Conservation (phyloP, 2,797 vertebrate genomes). For the Rhinogobio ventralis region DNA sequence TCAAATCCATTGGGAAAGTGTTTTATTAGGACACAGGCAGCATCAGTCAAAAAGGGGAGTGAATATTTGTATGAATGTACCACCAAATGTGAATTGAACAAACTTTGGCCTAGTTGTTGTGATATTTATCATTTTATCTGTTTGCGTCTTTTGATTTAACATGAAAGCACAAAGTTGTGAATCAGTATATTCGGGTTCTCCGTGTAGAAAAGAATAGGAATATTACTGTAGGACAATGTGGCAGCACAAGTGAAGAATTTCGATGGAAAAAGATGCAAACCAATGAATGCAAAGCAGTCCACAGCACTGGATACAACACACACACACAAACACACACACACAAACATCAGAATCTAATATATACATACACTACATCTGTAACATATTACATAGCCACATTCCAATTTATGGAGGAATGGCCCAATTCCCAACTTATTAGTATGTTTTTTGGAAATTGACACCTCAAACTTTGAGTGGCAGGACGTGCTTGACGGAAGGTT, state of each 20-base stretch:
- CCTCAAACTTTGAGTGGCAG: not conserved
- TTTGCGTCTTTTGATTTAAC: slow-evolving; percentile 35
- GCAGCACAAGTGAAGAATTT: slow-evolving; percentile 44
- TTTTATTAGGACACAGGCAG: slow-evolving; percentile 19
- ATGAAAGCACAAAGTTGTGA: slow-evolving; percentile 73
- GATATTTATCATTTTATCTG: slow-evolving; percentile 48
- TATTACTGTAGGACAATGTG: slow-evolving; percentile 26
- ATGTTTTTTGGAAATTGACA: not conserved
- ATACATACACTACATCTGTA: slow-evolving; percentile 5
- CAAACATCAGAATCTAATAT: not conserved
- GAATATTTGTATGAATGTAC: slow-evolving; percentile 76
- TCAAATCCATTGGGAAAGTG: slow-evolving; percentile 9
- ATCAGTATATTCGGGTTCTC: slow-evolving; percentile 26
- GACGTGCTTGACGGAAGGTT: not conserved
- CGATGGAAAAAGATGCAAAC: slow-evolving; percentile 26
- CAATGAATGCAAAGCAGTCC: slow-evolving; percentile 29
- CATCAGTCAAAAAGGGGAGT: slow-evolving; percentile 35
- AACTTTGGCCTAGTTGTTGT: slow-evolving; percentile 59
- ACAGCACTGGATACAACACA: slow-evolving; percentile 44
- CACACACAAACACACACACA: slow-evolving; percentile 2
- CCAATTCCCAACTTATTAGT: not conserved
- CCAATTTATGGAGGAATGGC: not conserved
- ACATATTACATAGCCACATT: not conserved
- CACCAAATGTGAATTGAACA: slow-evolving; percentile 79
- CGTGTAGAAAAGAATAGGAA: slow-evolving; percentile 1